Evolutionary conservation across 2,888 invertebrate genomes (phyloP).

Genomic region (Polylopha cassiicola): DNA sequence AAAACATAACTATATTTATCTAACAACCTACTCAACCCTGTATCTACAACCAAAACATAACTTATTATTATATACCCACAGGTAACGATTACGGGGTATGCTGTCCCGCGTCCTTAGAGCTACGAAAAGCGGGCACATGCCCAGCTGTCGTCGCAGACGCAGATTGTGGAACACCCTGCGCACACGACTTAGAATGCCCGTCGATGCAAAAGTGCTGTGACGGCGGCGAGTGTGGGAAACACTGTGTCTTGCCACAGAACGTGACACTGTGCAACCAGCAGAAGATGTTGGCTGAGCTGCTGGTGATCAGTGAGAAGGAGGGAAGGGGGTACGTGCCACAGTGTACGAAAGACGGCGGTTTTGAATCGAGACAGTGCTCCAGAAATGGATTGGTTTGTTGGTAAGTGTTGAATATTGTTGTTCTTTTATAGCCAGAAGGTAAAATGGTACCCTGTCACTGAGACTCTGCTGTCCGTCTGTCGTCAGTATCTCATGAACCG

Average conservation of each 20-base stretch:
- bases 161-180: slow-evolving; percentile 82
- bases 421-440: no score
- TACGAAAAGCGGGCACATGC: slow-evolving; percentile 87
- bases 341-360: slow-evolving; percentile 83
- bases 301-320: slow-evolving; percentile 86
- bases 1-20: no score
- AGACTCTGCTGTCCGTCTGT: no score
- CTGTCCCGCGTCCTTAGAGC: slow-evolving; percentile 86
- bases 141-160: slow-evolving; percentile 71
- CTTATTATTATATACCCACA: no score
- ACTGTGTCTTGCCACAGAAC: slow-evolving; percentile 85
- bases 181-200: slow-evolving; percentile 88
- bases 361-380: slow-evolving; percentile 86
- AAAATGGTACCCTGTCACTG: no score
- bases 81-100: slow-evolving; percentile 93
- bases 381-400: slow-evolving; percentile 91
- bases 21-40: no score
- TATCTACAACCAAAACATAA: no score
- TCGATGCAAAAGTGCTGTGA: slow-evolving; percentile 89
- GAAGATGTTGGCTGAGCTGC: slow-evolving; percentile 84
- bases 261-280: slow-evolving; percentile 88
- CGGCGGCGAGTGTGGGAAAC: slow-evolving; percentile 83
- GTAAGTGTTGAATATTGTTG: slow-evolving; percentile 51
- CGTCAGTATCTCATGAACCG: no score
- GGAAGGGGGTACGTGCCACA: slow-evolving; percentile 91